These are phyloP conservation scores for Pocillopora meandrina DNA, from an alignment of 92 coral and sea anemone species.

Conservation along the genomic window DNA sequence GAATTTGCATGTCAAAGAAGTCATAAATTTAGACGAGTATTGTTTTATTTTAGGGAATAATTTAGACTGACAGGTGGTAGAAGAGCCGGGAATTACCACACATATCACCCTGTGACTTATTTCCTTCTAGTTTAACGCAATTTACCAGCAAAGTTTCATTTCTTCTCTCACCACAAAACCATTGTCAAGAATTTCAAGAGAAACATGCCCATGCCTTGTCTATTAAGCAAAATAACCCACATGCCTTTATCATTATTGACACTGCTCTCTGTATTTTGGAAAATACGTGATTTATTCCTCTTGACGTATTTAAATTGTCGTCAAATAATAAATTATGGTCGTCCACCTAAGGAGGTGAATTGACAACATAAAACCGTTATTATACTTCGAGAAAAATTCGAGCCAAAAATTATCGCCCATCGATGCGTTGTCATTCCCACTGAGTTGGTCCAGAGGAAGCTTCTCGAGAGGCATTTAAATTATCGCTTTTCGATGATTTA, in stretches of 20 bases:
- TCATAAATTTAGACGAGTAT: conserved; percentile 31
- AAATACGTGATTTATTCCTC: conserved; percentile 32
- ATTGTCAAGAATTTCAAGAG: too few relatives aligned
- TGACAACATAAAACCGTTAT: conserved; percentile 2
- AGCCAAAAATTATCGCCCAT: not conserved
- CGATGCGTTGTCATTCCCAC: not conserved
- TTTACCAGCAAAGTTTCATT: conserved; percentile 6
- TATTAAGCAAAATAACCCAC: too few relatives aligned
- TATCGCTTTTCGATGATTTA: not conserved
- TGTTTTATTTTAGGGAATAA: conserved; percentile 24
- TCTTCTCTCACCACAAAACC: not conserved
- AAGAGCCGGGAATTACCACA: conserved; percentile 10
- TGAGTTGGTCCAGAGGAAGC: not conserved
- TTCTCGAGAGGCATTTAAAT: not conserved
- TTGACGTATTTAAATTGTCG: conserved; percentile 29
- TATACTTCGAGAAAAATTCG: not conserved
- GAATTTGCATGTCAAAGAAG: conserved; percentile 74
- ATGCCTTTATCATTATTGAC: not conserved
- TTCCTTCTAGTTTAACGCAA: conserved; percentile 7
- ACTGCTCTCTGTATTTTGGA: conserved; percentile 24
- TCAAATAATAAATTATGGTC: conserved; percentile 34
- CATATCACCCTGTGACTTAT: conserved; percentile 28
- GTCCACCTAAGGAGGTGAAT: not conserved
- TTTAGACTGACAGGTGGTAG: conserved; percentile 37
- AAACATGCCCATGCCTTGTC: too few relatives aligned